These are phyloP conservation scores for Ellobius talpinus DNA, from an alignment of 2,113 vertebrate species.

Conservation along the genomic window DNA sequence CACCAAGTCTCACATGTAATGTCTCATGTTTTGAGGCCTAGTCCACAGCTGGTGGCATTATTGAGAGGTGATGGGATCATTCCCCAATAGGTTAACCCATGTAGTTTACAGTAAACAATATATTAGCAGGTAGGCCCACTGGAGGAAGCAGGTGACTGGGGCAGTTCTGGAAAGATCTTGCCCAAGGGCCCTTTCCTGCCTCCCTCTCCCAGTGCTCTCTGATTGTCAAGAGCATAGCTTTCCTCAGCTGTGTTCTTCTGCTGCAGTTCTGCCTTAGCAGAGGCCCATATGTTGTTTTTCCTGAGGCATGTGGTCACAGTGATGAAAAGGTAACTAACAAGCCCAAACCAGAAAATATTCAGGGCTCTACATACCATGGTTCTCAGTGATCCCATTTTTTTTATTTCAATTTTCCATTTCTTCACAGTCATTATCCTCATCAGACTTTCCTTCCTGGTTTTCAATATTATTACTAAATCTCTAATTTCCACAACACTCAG, in stretches of 20 bases:
- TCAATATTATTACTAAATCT: conserved; percentile 16
- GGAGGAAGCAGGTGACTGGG: background rate
- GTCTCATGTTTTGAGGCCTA: background rate
- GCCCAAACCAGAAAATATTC: background rate
- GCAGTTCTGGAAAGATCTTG: background rate
- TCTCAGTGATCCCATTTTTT: background rate
- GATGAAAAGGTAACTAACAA: background rate
- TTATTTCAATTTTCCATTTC: background rate
- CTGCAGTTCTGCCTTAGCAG: background rate
- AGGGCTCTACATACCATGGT: background rate
- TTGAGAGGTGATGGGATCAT: background rate
- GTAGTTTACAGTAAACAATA: background rate
- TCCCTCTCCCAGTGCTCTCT: too few species aligned
- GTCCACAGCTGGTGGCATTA: background rate
- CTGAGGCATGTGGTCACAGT: background rate
- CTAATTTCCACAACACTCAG: conserved; percentile 5
- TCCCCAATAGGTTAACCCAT: background rate
- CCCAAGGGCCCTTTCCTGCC: background rate
- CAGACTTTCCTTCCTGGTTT: background rate
- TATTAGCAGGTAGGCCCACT: background rate
- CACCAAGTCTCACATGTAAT: background rate
- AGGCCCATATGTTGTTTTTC: background rate
- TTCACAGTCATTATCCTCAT: background rate
- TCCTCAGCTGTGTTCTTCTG: background rate
- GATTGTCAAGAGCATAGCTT: background rate